These are phyloP conservation scores for Climacteris rufus DNA, from an alignment of 2,113 vertebrate genomes.

Conservation along the genomic window DNA sequence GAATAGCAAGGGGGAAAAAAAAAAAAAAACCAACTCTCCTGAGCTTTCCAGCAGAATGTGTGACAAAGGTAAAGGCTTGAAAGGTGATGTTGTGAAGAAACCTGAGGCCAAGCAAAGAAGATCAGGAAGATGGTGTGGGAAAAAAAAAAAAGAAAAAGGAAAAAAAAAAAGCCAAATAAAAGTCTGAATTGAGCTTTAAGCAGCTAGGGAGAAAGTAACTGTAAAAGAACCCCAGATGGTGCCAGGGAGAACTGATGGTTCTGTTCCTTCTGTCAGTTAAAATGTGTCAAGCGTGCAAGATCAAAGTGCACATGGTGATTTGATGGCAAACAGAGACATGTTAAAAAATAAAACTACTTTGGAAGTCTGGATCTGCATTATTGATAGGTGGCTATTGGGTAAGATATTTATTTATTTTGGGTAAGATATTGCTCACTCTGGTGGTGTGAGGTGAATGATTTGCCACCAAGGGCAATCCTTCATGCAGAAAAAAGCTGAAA, in stretches of 20 bases:
- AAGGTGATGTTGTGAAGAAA: constrained; percentile 5
- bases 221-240: constrained; percentile 53
- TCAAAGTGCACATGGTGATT: not conserved
- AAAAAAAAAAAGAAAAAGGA: not conserved
- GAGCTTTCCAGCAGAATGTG: not conserved
- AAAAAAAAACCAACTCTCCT: not conserved
- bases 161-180: not conserved
- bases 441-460: not conserved
- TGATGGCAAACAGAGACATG: constrained; percentile 14
- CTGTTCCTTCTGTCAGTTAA: constrained; percentile 21
- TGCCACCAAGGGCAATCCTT: not conserved
- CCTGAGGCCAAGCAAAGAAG: not conserved
- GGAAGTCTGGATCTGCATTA: not conserved
- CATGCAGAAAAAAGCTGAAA: not conserved
- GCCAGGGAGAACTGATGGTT: constrained; percentile 21
- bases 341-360: not conserved
- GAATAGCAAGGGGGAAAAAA: not conserved
- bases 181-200: not conserved
- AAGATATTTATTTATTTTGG: not conserved
- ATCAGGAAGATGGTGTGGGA: not conserved
- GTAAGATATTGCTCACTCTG: not conserved
- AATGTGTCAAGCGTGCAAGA: not conserved
- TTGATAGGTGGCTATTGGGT: not conserved
- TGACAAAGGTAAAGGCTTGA: constrained; percentile 11
- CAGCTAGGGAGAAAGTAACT: not conserved